Evolutionary conservation across 2,113 vertebrate species (phyloP), one percentile per base, ranked within the genome.

Genomic region (Poecilia latipinna): DNA sequence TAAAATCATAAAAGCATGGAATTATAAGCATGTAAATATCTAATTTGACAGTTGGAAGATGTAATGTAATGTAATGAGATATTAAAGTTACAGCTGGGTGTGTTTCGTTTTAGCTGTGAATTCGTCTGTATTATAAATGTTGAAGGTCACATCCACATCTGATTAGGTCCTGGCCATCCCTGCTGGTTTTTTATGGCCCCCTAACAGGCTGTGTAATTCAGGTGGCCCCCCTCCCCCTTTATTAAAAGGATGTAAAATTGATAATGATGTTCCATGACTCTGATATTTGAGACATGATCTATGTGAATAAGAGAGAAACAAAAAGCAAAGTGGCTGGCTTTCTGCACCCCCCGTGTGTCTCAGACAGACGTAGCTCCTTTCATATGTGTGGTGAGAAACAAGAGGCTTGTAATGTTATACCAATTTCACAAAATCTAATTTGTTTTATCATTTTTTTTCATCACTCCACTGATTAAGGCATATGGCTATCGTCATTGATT

Each of bases 401-500:
- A 4, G 28, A 22, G 31, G 57, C 70, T 28, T 13, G 31, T 60
- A 51, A 62, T 39, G 11, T 42, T 32, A 74, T 61, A 32, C 65
- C 77, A 42, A 63, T 72, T 62, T 67, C 13, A 2, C 39, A 39
- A 39, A 33, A 68, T 68, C 62, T 70, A 12, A 78, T 84, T 67
- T 78, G 71, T n/a, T 65, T 65, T n/a, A 26, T 74, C 79, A 68
- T 69, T 83, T 66, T 70, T 79, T 83, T 68, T 71, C 73, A 87
- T 85, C 74, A 78, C 68, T 37, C 35, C 71, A 65, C 7, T 12
- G 68, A 35, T 70, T 19, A 65, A 42, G 48, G 32, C 67, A 54
- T 60, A 24, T 12, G 61, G 37, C 79, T 12, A 61, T 64, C 29
- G 31, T 71, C 63, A 22, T 8, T 63, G n/a, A 61, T 44, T 65